phyloP scores from a whole-genome alignment of 2,888 invertebrate genomes.

The Slavum lentiscoides region DNA sequence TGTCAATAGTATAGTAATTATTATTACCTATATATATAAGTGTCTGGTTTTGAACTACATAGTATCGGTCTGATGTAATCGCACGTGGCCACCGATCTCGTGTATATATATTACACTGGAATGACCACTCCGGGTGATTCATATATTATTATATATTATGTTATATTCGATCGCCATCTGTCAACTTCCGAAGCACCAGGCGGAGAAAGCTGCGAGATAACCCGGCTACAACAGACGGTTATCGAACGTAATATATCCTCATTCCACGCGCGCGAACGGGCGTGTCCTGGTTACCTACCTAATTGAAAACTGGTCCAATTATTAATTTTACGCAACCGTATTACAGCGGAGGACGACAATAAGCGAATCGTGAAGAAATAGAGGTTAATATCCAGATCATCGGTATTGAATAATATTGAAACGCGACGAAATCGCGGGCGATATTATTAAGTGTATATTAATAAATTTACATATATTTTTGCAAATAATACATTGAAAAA shows the following conservation, averaged over 20 bases:
- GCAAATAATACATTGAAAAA: too few relatives aligned
- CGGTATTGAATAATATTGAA: not conserved
- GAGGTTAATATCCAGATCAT: not conserved
- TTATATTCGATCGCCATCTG: slow-evolving; percentile 35
- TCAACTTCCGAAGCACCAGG: slow-evolving; percentile 49
- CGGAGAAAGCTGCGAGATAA: slow-evolving; percentile 43
- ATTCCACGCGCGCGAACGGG: slow-evolving; percentile 35
- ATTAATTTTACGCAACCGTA: slow-evolving; percentile 29
- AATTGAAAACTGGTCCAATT: slow-evolving; percentile 39
- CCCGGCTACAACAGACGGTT: slow-evolving; percentile 17
- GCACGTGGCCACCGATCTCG: not conserved
- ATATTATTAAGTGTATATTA: too few relatives aligned
- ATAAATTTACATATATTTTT: too few relatives aligned
- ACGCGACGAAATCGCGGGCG: too few relatives aligned
- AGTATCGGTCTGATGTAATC: not conserved
- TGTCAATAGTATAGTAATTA: not conserved
- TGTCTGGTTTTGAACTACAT: not conserved
- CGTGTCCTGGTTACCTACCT: slow-evolving; percentile 35
- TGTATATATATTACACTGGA: not conserved
- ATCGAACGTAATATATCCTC: slow-evolving; percentile 53
- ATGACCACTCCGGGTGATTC: slow-evolving; percentile 4
- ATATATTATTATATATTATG: not conserved
- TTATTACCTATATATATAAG: too few relatives aligned
- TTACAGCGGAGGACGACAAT: not conserved
- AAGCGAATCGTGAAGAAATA: not conserved